Conservation (phyloP, 2,888 invertebrate genomes). For the Ectemnius cavifrons region DNA sequence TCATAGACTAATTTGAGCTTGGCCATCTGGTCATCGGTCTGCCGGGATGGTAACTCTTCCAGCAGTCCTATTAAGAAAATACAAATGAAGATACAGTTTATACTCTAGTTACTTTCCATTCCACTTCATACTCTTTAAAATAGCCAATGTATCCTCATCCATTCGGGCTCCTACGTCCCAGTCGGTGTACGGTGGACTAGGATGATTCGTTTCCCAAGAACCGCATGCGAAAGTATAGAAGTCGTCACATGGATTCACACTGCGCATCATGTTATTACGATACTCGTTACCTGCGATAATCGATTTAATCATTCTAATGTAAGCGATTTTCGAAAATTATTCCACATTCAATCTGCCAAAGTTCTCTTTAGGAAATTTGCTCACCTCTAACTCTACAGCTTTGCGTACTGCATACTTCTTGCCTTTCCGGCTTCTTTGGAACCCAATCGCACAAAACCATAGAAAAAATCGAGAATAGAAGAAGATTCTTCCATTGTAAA, state of each 20-base stretch:
- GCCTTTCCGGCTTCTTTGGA: neutral
- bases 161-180: neutral
- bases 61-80: neutral
- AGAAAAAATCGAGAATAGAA: too few species aligned
- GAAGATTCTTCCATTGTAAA: too few species aligned
- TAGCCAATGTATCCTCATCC: neutral
- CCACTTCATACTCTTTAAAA: neutral
- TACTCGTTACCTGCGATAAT: neutral
- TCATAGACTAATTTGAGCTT: neutral
- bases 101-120: too few species aligned
- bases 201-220: neutral
- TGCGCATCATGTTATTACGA: neutral
- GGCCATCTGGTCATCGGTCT: neutral
- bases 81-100: too few species aligned
- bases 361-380: neutral
- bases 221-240: conserved; percentile 6
- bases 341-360: too few species aligned
- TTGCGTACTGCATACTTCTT: neutral
- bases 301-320: neutral
- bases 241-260: neutral
- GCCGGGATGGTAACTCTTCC: neutral
- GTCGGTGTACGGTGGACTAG: neutral
- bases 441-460: neutral
- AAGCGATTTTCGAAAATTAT: too few species aligned
- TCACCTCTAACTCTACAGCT: neutral